Percentiles rank a stretch among this genome's conserved stretches.
Conservation (phyloP, 2,113 vertebrate species). For the Rostratula benghalensis region DNA sequence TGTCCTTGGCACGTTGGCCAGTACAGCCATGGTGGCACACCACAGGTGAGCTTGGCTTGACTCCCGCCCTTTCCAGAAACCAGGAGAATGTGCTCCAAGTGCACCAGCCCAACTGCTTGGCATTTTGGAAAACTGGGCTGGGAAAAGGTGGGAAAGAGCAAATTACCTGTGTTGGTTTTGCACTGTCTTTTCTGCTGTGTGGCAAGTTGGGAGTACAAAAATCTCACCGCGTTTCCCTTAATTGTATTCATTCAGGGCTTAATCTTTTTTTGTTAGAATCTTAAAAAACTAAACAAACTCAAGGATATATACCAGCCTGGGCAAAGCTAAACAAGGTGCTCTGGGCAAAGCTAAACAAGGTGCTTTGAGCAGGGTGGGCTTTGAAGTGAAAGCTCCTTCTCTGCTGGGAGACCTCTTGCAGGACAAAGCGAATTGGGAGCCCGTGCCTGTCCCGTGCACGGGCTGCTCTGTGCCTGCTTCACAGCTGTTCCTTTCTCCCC, state of each 20-base stretch:
- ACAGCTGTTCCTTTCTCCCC: background rate
- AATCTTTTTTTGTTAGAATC: background rate
- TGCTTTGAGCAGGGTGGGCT: background rate
- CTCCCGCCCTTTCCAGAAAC: background rate
- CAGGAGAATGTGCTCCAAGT: fast-evolving
- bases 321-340: background rate
- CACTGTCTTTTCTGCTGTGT: background rate
- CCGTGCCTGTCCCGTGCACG: fast-evolving
- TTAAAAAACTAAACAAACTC: background rate
- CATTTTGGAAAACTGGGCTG: background rate
- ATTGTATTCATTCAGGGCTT: background rate
- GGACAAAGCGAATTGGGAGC: fast-evolving
- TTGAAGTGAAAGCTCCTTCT: background rate
- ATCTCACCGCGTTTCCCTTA: background rate
- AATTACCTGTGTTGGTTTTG: background rate
- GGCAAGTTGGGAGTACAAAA: background rate
- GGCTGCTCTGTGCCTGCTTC: fast-evolving
- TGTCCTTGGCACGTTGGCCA: fast-evolving
- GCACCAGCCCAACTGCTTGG: fast-evolving
- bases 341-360: background rate
- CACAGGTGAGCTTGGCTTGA: background rate
- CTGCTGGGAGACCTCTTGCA: background rate
- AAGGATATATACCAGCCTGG: background rate
- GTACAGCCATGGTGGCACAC: fast-evolving
- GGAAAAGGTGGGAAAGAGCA: background rate